phyloP scores from a whole-genome alignment of 2,888 invertebrate species.

The Temnothorax ravouxi region DNA sequence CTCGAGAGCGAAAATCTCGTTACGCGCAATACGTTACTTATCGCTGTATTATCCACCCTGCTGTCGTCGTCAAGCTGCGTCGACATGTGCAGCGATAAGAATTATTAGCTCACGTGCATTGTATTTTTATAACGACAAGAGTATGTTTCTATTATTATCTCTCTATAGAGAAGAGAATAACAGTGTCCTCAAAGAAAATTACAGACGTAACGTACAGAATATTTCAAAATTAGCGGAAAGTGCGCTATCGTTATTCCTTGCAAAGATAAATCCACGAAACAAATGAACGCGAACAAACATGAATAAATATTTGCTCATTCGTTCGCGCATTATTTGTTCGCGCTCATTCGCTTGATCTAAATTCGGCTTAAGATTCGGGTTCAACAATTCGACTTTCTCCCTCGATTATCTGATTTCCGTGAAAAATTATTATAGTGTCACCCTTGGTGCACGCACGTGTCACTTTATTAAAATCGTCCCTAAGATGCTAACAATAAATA shows the following conservation, averaged over 20 bases:
- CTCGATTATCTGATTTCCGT: neutral
- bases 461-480: neutral
- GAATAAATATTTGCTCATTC: neutral
- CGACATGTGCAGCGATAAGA: slow-evolving; percentile 21
- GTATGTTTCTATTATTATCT: neutral
- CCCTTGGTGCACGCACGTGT: neutral
- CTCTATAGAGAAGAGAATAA: neutral
- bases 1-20: slow-evolving; percentile 32
- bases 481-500: slow-evolving; percentile 38
- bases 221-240: neutral
- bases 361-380: neutral
- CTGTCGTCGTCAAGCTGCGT: slow-evolving; percentile 2
- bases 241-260: neutral
- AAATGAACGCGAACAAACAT: neutral
- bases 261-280: neutral
- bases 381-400: neutral
- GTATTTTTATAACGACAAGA: neutral
- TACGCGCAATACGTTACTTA: slow-evolving; percentile 25
- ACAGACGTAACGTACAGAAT: neutral
- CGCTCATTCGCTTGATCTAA: neutral
- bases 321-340: neutral
- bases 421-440: neutral
- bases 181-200: neutral
- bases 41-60: slow-evolving; percentile 15
- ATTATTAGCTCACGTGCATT: neutral